Evolutionary conservation across 1,140 invertebrate genomes (phyloP).

Genomic region (Sycophaga agraensis): DNA sequence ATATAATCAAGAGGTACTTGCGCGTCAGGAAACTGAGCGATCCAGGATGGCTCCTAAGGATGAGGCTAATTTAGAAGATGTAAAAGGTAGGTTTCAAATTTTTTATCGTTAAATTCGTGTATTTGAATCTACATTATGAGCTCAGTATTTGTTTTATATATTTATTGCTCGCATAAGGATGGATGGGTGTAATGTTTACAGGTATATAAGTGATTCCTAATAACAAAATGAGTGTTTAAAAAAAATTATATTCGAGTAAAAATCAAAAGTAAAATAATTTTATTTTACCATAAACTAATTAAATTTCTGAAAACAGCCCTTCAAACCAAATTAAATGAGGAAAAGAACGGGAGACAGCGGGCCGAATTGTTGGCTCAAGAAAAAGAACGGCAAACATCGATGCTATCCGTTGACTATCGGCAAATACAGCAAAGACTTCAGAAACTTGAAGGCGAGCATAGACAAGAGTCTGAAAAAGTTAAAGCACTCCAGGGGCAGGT

Average conservation of each 20-base stretch:
- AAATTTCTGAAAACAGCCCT: constrained; percentile 65
- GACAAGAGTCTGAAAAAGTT: constrained; percentile 85
- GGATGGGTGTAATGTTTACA: constrained; percentile 56
- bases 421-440: constrained; percentile 88
- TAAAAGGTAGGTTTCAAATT: constrained; percentile 69
- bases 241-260: too few species aligned
- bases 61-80: constrained; percentile 86
- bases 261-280: too few species aligned
- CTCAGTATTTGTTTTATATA: constrained; percentile 31
- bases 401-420: constrained; percentile 89
- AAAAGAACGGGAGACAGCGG: constrained; percentile 80
- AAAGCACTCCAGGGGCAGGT: constrained; percentile 79
- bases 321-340: constrained; percentile 88
- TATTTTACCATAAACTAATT: neutral
- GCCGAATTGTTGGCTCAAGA: constrained; percentile 84
- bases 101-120: neutral
- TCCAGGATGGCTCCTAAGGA: constrained; percentile 82
- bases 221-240: too few species aligned
- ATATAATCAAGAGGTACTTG: constrained; percentile 85
- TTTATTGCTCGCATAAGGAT: constrained; percentile 45
- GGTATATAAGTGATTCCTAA: constrained; percentile 50
- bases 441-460: constrained; percentile 85
- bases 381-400: constrained; percentile 90
- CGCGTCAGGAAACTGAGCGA: constrained; percentile 87
- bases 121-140: too few species aligned